Evolutionary conservation across 2,797 vertebrate genomes (phyloP), one percentile per base, ranked within the genome.

Genomic region (Poeciliopsis presidionis): DNA sequence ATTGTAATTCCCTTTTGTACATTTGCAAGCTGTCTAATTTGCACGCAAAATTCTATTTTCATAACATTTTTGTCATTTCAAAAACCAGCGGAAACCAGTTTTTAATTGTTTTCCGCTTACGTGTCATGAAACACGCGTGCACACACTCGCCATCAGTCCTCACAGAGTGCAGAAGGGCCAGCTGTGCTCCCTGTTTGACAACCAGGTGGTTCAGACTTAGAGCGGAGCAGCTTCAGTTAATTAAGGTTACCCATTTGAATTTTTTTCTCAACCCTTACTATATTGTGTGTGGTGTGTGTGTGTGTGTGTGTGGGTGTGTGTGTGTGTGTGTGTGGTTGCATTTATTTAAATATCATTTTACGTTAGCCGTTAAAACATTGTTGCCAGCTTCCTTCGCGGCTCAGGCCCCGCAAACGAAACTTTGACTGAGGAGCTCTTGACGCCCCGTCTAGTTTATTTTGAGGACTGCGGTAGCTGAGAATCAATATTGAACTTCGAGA

Each of bases 401-500:
- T 72, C 2, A 1, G 76, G 47, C 72, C 57, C 81, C 79, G 87
- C 79, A 86, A 82, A 79, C 75, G 67, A 55, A 89, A 86, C 80
- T 9, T 83, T 55, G 76, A 81, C 79, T 65, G 83, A 79, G 70
- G 71, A 6, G 63, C 18, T 63, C 53, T 76, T 47, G 45, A 85
- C 72, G 55, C 65, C 73, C 76, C 57, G 72, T 74, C 90, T 73
- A 74, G 85, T 90, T 89, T 85, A 82, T 88, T 88, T 63, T 73
- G 80, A 81, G 80, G 84, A 83, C 74, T 73, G 84, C 75, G 53
- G 72, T 33, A 82, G 84, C 86, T 74, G 41, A 81, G 90, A 91
- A 93, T 92, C 92, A 90, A 92, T 93, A 91, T 84, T 86, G 86
- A 89, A 85, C 89, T 79, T 69, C 73, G 78, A 84, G 81, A 88